A percentile compares a stretch with the other conserved stretches of the same genome.
Evolutionary conservation across 2,113 vertebrate species (phyloP).

Genomic region (Ramphastos sulfuratus): DNA sequence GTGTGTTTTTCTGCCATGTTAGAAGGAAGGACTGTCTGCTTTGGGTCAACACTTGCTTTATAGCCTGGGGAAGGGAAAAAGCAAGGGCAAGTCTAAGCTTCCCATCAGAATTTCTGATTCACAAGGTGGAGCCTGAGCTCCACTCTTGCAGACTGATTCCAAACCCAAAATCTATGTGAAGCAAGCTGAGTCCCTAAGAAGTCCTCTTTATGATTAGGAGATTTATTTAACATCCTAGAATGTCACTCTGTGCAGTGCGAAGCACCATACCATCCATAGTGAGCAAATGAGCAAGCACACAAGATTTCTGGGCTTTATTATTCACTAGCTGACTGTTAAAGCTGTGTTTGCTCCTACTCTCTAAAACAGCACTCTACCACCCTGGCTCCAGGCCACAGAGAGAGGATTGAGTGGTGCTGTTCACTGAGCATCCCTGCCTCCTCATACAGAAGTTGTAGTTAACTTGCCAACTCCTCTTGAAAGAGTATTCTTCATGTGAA

Average conservation of each 20-base stretch:
- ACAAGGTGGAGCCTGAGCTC: background rate
- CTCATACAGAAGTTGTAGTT: background rate
- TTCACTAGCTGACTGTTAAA: background rate
- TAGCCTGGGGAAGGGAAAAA: background rate
- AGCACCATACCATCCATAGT: background rate
- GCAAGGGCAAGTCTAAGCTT: background rate
- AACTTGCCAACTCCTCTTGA: background rate
- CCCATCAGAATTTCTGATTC: background rate
- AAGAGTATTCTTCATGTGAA: background rate
- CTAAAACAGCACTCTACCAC: background rate
- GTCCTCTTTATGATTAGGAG: background rate
- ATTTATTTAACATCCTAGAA: background rate
- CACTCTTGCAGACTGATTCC: background rate
- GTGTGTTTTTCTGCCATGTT: background rate
- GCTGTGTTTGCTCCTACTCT: background rate
- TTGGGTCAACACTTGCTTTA: background rate
- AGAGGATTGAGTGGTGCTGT: background rate
- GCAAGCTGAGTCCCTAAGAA: background rate
- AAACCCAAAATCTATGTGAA: background rate
- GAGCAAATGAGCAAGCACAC: background rate
- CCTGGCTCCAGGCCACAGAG: background rate
- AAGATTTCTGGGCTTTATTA: background rate
- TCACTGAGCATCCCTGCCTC: background rate
- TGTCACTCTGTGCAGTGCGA: background rate
- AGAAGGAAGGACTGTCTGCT: background rate